phyloP scores from a whole-genome alignment of 2,888 invertebrate species.

The Drosophila pseudotalamancana region DNA sequence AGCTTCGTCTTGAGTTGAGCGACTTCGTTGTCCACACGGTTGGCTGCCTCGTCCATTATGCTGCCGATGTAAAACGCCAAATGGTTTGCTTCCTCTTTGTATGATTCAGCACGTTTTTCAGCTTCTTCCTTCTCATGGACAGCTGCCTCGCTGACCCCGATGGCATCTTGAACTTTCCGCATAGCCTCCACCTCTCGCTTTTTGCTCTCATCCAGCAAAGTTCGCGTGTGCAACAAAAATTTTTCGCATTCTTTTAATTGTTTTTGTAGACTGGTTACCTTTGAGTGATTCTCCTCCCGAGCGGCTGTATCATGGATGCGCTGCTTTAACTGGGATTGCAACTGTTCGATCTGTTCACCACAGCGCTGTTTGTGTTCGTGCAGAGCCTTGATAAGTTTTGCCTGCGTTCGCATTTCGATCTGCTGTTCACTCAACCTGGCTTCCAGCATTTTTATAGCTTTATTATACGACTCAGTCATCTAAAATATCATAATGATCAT shows the following conservation, averaged over 20 bases:
- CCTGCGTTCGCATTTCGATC: constrained; percentile 36
- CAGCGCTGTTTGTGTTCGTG: constrained; percentile 62
- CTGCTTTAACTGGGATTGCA: constrained; percentile 57
- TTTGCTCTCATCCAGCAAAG: constrained; percentile 82
- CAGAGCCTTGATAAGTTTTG: constrained; percentile 49
- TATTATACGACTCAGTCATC: constrained; percentile 85
- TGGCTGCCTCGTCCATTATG: constrained; percentile 86
- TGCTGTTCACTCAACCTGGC: constrained; percentile 34
- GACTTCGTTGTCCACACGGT: constrained; percentile 86
- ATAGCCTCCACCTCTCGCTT: constrained; percentile 85
- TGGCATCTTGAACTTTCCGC: constrained; percentile 86
- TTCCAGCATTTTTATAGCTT: constrained; percentile 86
- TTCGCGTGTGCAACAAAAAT: constrained; percentile 83
- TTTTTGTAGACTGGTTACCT: constrained; percentile 62
- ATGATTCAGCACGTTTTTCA: constrained; percentile 84
- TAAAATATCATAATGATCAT: constrained; percentile 35
- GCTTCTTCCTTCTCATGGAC: constrained; percentile 86
- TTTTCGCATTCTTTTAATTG: constrained; percentile 83
- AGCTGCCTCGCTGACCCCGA: constrained; percentile 86
- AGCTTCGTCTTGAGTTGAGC: constrained; percentile 86
- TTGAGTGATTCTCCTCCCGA: constrained; percentile 15
- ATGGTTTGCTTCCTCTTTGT: constrained; percentile 86
- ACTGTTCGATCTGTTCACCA: constrained; percentile 49
- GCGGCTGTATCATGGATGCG: neutral
- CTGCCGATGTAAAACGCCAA: constrained; percentile 85